These are phyloP conservation scores for Anser cygnoides DNA, from an alignment of 2,113 vertebrate genomes.

Conservation along the genomic window DNA sequence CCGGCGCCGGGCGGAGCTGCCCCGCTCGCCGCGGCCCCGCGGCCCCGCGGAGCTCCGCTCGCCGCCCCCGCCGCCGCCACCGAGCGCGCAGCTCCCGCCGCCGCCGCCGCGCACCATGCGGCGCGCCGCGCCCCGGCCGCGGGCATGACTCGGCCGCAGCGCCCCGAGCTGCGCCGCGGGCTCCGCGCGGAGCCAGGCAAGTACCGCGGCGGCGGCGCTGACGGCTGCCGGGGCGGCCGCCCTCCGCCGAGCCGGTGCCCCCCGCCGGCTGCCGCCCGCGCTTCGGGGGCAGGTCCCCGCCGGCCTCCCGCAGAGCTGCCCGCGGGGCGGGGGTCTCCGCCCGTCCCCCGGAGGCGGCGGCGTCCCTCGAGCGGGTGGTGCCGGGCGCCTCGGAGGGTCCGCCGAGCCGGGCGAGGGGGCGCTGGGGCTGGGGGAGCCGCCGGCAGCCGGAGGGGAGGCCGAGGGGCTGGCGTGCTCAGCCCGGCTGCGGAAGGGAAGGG, in stretches of 20 bases:
- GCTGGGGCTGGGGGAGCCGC: not conserved
- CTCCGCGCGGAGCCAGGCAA: conserved; percentile 50
- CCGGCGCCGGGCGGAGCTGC: not conserved
- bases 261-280: not conserved
- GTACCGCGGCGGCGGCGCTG: not conserved
- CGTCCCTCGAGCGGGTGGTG: not conserved
- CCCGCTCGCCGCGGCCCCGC: not conserved
- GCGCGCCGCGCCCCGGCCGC: not conserved
- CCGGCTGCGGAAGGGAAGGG: not conserved
- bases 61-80: too few species aligned
- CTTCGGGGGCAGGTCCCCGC: not conserved
- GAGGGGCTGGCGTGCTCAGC: not conserved
- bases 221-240: too few species aligned
- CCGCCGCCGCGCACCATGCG: not conserved
- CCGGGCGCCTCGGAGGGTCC: not conserved
- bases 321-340: not conserved
- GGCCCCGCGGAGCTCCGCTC: not conserved
- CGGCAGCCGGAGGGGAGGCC: not conserved
- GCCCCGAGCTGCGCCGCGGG: not conserved
- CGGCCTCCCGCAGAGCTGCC: not conserved
- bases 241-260: too few species aligned
- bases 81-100: too few species aligned
- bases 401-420: not conserved
- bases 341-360: too few species aligned
- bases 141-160: conserved; percentile 60